Percentiles rank a stretch among this genome's conserved stretches.
These are phyloP conservation scores for Chondrosia reniformis DNA, from an alignment of 37 sponge, comb jelly and placozoan genomes.

Conservation along the genomic window DNA sequence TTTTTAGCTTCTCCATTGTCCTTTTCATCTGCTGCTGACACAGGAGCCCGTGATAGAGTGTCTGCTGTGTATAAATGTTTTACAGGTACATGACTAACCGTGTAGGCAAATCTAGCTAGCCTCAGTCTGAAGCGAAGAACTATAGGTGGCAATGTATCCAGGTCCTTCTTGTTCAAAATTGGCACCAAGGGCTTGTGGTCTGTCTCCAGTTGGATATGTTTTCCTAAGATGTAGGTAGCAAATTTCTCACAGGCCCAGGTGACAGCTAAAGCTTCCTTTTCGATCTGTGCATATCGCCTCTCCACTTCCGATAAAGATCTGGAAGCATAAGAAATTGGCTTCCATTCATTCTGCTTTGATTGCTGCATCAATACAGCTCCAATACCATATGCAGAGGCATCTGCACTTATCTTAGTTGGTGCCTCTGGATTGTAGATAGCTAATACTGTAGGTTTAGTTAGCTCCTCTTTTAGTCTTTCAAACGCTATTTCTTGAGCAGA, in stretches of 20 bases:
- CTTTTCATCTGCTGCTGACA: not conserved
- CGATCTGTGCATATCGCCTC: not conserved
- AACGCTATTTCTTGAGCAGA: not conserved
- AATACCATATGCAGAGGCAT: not conserved
- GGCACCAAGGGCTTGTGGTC: slow-evolving; percentile 4
- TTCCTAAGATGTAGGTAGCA: not conserved
- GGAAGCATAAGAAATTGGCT: not conserved
- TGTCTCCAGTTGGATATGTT: not conserved
- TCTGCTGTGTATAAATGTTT: slow-evolving; percentile 13
- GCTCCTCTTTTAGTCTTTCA: not conserved
- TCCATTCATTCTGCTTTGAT: not conserved
- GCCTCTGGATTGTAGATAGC: not conserved
- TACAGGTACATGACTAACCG: slow-evolving; percentile 26
- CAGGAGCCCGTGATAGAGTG: not conserved
- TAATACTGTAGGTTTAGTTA: not conserved
- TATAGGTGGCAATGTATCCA: not conserved
- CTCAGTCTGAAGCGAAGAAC: slow-evolving; percentile 32
- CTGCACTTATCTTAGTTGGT: slow-evolving; percentile 2
- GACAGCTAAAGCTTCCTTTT: not conserved
- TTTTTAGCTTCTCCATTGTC: not conserved
- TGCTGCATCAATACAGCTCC: slow-evolving; percentile 6
- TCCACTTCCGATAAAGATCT: not conserved
- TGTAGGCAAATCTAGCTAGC: slow-evolving; percentile 21
- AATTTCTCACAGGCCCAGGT: not conserved
- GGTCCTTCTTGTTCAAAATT: not conserved